These are phyloP conservation scores for Propsilocerus akamusi DNA, from an alignment of 1,140 invertebrate genomes.

Conservation along the genomic window DNA sequence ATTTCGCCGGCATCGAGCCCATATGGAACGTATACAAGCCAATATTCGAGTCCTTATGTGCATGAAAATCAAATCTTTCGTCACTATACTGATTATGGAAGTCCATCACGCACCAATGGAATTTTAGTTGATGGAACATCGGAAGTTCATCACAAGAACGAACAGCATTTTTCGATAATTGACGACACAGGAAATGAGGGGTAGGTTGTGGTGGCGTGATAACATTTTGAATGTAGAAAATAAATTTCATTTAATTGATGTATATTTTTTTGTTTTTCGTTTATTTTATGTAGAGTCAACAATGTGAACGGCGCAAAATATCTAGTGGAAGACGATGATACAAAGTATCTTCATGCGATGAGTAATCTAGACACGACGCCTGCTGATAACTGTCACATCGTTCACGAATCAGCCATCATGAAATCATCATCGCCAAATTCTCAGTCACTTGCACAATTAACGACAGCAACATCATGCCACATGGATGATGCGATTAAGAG, in stretches of 20 bases:
- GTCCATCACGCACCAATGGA: slow-evolving; percentile 19
- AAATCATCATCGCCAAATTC: not conserved
- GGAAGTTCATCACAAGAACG: slow-evolving; percentile 10
- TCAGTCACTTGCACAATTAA: not conserved
- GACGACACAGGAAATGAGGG: slow-evolving; percentile 7
- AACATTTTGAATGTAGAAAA: not conserved
- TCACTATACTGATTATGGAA: slow-evolving; percentile 23
- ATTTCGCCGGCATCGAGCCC: slow-evolving; percentile 45
- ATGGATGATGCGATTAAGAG: not conserved
- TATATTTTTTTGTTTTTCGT: not conserved
- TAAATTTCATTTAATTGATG: not conserved
- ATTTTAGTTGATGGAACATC: slow-evolving; percentile 6
- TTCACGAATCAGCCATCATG: not conserved
- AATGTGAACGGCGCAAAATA: not conserved
- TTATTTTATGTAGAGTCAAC: no score
- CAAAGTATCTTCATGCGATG: not conserved
- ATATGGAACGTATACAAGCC: slow-evolving; percentile 28
- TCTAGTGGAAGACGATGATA: not conserved
- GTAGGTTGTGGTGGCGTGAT: not conserved
- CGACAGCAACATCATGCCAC: not conserved
- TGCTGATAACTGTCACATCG: not conserved
- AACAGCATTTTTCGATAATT: slow-evolving; percentile 6
- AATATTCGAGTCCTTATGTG: slow-evolving; percentile 20
- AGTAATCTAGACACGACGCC: not conserved
- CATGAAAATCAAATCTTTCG: slow-evolving; percentile 22